phyloP scores from a whole-genome alignment of 2,797 vertebrate genomes.

The Coendou prehensilis region DNA sequence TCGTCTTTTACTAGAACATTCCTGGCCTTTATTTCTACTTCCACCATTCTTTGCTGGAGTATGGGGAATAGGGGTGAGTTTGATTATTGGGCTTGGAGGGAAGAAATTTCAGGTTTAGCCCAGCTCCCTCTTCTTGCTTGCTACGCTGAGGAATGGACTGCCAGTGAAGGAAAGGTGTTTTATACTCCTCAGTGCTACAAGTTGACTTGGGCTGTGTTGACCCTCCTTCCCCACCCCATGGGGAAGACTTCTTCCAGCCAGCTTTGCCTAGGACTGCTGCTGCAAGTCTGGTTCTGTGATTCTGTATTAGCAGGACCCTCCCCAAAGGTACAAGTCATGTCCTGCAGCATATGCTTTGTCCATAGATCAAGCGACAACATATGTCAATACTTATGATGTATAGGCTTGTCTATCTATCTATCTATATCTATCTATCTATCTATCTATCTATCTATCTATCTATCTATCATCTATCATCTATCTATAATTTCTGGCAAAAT shows the following conservation, averaged over 20 bases:
- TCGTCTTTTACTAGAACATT: neutral
- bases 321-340: neutral
- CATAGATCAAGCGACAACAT: neutral
- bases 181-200: neutral
- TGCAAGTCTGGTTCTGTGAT: neutral
- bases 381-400: neutral
- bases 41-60: neutral
- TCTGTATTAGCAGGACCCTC: neutral
- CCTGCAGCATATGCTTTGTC: neutral
- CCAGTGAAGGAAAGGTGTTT: neutral
- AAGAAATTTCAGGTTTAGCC: neutral
- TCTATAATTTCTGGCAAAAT: constrained; percentile 10
- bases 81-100: neutral
- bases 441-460: neutral
- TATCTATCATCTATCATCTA: neutral
- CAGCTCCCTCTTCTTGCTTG: neutral
- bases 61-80: fast-evolving
- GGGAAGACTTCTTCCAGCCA: neutral
- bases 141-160: neutral
- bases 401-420: neutral
- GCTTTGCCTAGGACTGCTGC: neutral
- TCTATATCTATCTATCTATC: neutral
- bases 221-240: fast-evolving
- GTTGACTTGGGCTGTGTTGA: neutral
- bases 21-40: neutral